A percentile compares a stretch with the other conserved stretches of the same genome.
phyloP scores from a whole-genome alignment of 2,888 invertebrate genomes.

The Antitype chi region DNA sequence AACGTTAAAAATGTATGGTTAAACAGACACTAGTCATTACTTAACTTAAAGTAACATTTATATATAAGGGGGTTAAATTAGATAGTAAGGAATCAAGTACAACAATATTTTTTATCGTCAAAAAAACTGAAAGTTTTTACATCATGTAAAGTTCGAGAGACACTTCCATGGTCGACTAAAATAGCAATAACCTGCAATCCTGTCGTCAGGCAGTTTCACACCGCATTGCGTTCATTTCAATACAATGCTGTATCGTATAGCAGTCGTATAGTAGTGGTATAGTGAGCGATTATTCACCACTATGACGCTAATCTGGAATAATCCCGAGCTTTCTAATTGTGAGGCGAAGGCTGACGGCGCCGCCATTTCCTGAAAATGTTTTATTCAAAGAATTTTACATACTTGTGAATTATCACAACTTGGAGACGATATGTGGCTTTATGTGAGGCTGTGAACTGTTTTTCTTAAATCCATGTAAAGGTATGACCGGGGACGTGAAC shows the following conservation, averaged over 20 bases:
- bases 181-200: conserved; percentile 39
- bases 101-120: not conserved
- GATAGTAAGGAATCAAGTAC: not conserved
- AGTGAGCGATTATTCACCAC: conserved; percentile 61
- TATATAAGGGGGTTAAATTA: too few relatives aligned
- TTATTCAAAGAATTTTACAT: conserved; percentile 65
- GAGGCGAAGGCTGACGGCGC: conserved; percentile 39
- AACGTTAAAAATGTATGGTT: too few relatives aligned
- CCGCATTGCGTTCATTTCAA: conserved; percentile 55
- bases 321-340: conserved; percentile 61
- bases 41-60: too few relatives aligned
- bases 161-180: conserved; percentile 31
- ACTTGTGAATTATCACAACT: conserved; percentile 49
- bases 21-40: too few relatives aligned
- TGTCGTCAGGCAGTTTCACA: conserved; percentile 38
- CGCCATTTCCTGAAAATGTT: conserved; percentile 57
- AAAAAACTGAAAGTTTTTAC: conserved; percentile 2
- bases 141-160: not conserved
- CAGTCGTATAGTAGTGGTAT: not conserved
- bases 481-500: not conserved
- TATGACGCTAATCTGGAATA: conserved; percentile 60
- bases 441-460: not conserved
- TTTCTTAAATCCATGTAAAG: not conserved
- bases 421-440: conserved; percentile 9
- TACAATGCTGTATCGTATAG: conserved; percentile 61